phyloP scores from a whole-genome alignment of 1,140 invertebrate genomes.

The Halyomorpha halys region DNA sequence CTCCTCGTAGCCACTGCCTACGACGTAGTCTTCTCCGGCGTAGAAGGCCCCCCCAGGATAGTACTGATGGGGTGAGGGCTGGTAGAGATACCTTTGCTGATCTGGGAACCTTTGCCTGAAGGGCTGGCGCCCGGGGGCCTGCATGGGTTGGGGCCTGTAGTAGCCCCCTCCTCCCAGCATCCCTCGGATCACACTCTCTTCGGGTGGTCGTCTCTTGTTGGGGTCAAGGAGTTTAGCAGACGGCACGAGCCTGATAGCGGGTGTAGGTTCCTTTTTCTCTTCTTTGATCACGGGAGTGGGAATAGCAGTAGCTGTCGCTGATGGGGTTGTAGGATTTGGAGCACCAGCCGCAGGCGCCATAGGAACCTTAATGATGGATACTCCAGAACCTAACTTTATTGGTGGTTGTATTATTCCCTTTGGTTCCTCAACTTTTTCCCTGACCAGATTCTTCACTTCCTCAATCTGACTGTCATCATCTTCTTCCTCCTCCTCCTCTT shows the following conservation, averaged over 20 bases:
- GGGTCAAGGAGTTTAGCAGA: slow-evolving; percentile 1
- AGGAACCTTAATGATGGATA: background rate
- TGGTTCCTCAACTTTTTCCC: too few species aligned
- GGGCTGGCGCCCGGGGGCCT: slow-evolving; percentile 27
- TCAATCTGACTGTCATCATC: slow-evolving; percentile 33
- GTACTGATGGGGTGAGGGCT: background rate
- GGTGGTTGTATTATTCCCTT: too few species aligned
- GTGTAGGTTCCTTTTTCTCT: slow-evolving; percentile 2
- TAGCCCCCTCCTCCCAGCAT: slow-evolving; percentile 35
- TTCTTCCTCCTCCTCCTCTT: slow-evolving; percentile 30
- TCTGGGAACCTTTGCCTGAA: background rate
- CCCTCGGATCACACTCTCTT: slow-evolving; percentile 30
- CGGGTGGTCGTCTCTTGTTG: slow-evolving; percentile 7
- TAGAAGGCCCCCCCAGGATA: background rate
- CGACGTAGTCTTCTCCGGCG: background rate
- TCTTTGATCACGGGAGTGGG: background rate
- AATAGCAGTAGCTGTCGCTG: background rate
- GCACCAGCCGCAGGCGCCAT: background rate
- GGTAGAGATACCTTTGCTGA: slow-evolving; percentile 3
- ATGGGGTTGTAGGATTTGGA: background rate
- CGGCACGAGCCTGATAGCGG: background rate
- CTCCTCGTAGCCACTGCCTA: slow-evolving; percentile 2
- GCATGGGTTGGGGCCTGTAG: slow-evolving; percentile 29
- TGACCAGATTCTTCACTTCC: slow-evolving; percentile 27
- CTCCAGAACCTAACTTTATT: too few species aligned